Conservation (phyloP, 2,888 invertebrate genomes). For the Amiota communis region DNA sequence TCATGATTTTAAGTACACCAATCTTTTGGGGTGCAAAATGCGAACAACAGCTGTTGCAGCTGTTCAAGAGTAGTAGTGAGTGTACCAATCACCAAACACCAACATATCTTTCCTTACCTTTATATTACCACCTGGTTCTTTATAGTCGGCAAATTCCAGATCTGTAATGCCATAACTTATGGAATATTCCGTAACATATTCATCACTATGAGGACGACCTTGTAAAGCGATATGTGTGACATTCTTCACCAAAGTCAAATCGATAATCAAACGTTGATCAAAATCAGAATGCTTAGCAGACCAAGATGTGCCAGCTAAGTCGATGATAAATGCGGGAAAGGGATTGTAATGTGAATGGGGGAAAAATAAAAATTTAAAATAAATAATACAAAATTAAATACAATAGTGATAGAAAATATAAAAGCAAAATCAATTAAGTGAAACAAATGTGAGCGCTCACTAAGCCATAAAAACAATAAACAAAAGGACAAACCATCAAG, state of each 20-base stretch:
- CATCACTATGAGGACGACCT: constrained; percentile 90
- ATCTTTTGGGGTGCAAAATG: no score
- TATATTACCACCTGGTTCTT: constrained; percentile 89
- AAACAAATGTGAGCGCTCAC: constrained; percentile 14
- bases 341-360: constrained; percentile 3
- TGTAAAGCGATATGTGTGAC: constrained; percentile 91
- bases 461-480: neutral
- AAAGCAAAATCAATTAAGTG: constrained; percentile 45
- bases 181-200: constrained; percentile 94
- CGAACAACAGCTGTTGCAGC: no score
- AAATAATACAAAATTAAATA: constrained; percentile 46
- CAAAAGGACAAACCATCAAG: neutral
- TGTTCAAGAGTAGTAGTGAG: no score
- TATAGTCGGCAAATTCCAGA: constrained; percentile 90
- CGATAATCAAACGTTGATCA: constrained; percentile 91
- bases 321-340: constrained; percentile 29
- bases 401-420: constrained; percentile 44
- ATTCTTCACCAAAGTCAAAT: constrained; percentile 90
- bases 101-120: constrained; percentile 79
- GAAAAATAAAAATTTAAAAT: constrained; percentile 28
- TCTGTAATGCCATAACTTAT: constrained; percentile 94
- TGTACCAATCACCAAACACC: no score
- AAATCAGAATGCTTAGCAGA: constrained; percentile 92
- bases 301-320: constrained; percentile 91
- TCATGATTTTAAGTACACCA: no score